phyloP scores from a whole-genome alignment of 2,113 vertebrate genomes.

The Amphilophus citrinellus region DNA sequence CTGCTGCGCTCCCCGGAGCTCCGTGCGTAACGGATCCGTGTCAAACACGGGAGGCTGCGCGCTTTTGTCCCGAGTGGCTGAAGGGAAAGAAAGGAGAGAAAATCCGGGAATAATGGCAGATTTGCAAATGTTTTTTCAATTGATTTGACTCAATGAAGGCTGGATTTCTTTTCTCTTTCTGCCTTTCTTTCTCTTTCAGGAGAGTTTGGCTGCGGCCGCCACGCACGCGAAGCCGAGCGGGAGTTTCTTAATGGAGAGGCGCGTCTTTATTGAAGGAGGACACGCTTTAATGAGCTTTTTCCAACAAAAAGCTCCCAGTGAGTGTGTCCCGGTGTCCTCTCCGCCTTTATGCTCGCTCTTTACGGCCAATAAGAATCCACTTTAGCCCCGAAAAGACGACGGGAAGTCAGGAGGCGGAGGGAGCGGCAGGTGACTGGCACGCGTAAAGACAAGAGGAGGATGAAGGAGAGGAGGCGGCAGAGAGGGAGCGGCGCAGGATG shows the following conservation, averaged over 20 bases:
- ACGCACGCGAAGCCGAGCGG: conserved; percentile 63
- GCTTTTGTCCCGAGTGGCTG: conserved; percentile 71
- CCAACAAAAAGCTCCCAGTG: conserved; percentile 83
- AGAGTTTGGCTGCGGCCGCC: conserved; percentile 48
- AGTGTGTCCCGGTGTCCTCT: conserved; percentile 80
- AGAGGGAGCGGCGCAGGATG: not conserved
- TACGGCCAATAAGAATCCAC: conserved; percentile 72
- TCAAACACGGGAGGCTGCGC: conserved; percentile 80
- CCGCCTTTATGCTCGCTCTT: conserved; percentile 79
- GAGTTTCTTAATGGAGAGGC: conserved; percentile 73
- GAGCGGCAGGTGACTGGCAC: conserved; percentile 90
- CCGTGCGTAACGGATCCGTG: conserved; percentile 80
- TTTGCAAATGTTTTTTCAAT: conserved; percentile 88
- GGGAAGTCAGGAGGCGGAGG: conserved; percentile 60
- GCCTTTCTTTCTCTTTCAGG: conserved; percentile 14
- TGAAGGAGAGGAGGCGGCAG: not conserved
- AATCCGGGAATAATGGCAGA: conserved; percentile 86
- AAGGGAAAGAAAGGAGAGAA: conserved; percentile 79
- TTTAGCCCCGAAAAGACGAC: conserved; percentile 47
- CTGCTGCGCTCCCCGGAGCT: conserved; percentile 24
- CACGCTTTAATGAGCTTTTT: conserved; percentile 89
- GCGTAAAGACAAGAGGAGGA: conserved; percentile 84
- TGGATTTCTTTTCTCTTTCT: conserved; percentile 41
- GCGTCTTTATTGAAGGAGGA: conserved; percentile 84
- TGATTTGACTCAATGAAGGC: conserved; percentile 85